phyloP scores from a whole-genome alignment of 2,888 invertebrate species.

The Periphyllus acericola region DNA sequence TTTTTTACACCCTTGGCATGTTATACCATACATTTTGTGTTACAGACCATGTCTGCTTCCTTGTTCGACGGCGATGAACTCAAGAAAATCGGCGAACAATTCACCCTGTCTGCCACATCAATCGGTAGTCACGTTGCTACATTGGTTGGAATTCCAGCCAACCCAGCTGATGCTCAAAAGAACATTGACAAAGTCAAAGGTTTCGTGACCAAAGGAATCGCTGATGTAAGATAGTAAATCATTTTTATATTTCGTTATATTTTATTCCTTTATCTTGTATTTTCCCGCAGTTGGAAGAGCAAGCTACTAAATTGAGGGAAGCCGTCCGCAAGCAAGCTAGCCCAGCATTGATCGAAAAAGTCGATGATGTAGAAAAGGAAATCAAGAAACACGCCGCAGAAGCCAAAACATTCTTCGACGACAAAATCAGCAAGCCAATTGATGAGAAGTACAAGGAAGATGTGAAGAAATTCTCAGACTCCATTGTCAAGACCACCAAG shows the following conservation, averaged over 20 bases:
- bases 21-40: neutral
- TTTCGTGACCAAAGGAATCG: neutral
- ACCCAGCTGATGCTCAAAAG: conserved; percentile 9
- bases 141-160: neutral
- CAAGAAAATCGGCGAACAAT: conserved; percentile 46
- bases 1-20: too few relatives aligned
- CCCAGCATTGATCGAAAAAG: conserved; percentile 13
- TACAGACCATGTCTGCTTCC: conserved; percentile 20
- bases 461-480: conserved; percentile 38
- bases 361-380: conserved; percentile 38
- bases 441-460: conserved; percentile 43
- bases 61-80: conserved; percentile 24
- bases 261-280: neutral
- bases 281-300: conserved; percentile 8
- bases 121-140: neutral
- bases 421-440: conserved; percentile 29
- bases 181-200: neutral
- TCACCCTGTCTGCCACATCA: neutral
- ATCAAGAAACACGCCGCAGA: conserved; percentile 10
- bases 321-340: neutral
- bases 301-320: conserved; percentile 1
- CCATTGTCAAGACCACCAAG: conserved; percentile 14
- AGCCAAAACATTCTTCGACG: conserved; percentile 27
- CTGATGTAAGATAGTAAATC: conserved; percentile 23
- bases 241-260: neutral